Conservation (phyloP, 1,140 invertebrate species). For the Sminthurinus signatus region DNA sequence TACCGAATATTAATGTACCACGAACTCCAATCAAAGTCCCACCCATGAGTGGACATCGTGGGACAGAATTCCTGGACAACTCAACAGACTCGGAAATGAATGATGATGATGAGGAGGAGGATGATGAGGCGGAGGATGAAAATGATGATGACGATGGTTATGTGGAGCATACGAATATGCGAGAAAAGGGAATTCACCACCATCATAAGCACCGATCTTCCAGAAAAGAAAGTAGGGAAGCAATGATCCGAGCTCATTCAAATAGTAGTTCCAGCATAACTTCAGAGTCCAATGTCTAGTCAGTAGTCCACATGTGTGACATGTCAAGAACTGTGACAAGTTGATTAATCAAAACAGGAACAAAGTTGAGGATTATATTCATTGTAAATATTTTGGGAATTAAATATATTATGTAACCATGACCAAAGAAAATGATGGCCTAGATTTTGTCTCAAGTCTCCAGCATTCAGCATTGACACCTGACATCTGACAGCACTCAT, state of each 20-base stretch:
- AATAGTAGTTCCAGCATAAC: conserved; percentile 14
- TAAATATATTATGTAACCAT: too few species aligned
- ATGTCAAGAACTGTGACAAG: too few species aligned
- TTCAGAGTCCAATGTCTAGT: conserved; percentile 15
- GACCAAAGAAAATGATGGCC: too few species aligned
- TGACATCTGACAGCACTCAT: too few species aligned
- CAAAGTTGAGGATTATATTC: too few species aligned
- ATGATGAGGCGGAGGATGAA: not conserved
- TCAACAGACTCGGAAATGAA: conserved; percentile 3
- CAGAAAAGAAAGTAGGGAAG: conserved; percentile 9
- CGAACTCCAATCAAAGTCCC: not conserved
- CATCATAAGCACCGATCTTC: not conserved
- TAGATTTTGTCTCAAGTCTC: too few species aligned
- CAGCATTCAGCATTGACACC: too few species aligned
- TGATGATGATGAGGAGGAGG: not conserved
- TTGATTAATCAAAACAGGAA: too few species aligned
- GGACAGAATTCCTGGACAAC: conserved; percentile 3
- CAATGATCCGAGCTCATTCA: conserved; percentile 6
- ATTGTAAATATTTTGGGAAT: too few species aligned
- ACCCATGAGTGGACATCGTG: not conserved
- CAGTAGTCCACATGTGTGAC: too few species aligned
- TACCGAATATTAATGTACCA: too few species aligned
- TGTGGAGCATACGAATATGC: not conserved
- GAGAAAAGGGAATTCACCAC: not conserved
- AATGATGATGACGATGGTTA: conserved; percentile 9